phyloP scores from a whole-genome alignment of 2,888 invertebrate species.

The Cerastoderma edule region DNA sequence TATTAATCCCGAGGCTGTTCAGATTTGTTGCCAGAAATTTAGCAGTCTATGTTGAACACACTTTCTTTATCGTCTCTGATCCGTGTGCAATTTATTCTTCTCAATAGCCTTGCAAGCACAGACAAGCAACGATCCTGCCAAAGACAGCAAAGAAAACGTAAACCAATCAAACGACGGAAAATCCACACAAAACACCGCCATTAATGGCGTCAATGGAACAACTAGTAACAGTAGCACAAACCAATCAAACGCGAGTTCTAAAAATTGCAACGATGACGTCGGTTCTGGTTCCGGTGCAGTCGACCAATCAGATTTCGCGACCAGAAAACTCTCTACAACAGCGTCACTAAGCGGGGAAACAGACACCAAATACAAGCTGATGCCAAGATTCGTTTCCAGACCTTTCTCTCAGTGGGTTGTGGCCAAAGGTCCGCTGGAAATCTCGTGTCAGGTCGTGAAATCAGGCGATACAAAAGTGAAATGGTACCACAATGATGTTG shows the following conservation, averaged over 20 bases:
- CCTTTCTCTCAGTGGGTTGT: constrained; percentile 43
- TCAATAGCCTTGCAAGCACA: no score
- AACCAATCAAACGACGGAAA: not conserved
- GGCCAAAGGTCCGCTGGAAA: constrained; percentile 21
- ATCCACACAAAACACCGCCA: no score
- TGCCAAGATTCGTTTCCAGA: constrained; percentile 39
- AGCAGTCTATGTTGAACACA: no score
- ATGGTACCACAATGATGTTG: constrained; percentile 47
- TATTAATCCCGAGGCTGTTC: no score
- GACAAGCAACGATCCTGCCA: no score
- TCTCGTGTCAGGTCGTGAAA: constrained; percentile 39
- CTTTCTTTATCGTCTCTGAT: no score
- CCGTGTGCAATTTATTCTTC: no score
- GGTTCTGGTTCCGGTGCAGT: not conserved
- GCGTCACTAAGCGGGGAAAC: not conserved
- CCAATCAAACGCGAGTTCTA: not conserved
- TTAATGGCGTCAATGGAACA: no score
- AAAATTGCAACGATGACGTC: not conserved
- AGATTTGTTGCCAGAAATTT: no score
- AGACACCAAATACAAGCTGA: constrained; percentile 28
- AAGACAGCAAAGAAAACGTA: not conserved
- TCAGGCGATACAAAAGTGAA: constrained; percentile 32
- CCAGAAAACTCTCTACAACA: not conserved
- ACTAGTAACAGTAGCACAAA: not conserved
- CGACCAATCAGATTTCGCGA: not conserved